Percentiles rank a stretch among this genome's conserved stretches.
Conservation (phyloP, 2,113 vertebrate genomes). For the Spilogale gracilis region DNA sequence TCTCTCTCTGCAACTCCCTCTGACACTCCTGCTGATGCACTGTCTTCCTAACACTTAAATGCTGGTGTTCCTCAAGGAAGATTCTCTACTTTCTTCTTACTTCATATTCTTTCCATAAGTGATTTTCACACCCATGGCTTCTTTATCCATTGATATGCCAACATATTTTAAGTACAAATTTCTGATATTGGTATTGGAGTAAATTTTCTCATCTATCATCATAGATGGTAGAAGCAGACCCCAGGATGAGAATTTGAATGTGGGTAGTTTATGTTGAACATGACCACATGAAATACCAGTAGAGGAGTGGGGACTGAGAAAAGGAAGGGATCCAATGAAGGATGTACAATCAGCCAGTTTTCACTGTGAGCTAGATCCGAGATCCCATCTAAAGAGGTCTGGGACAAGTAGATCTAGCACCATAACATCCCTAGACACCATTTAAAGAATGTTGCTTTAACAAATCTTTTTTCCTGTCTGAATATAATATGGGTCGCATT, state of each 20-base stretch:
- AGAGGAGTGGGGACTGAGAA: neutral
- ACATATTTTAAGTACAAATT: neutral
- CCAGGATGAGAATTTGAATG: neutral
- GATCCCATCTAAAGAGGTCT: neutral
- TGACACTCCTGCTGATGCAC: too few species aligned
- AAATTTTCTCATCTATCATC: too few species aligned
- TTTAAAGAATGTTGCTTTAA: neutral
- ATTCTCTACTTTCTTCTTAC: neutral
- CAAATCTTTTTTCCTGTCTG: neutral
- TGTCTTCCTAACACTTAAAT: neutral
- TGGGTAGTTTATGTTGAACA: constrained; percentile 30
- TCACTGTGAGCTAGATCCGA: neutral
- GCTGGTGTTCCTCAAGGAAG: neutral
- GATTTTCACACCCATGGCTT: neutral
- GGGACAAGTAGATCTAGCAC: neutral
- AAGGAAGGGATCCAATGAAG: neutral
- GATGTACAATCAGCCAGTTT: neutral
- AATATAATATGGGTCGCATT: neutral
- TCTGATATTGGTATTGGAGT: neutral
- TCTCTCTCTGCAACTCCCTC: neutral
- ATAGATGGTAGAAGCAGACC: neutral
- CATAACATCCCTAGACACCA: neutral
- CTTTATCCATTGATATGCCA: neutral
- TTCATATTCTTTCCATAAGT: neutral
- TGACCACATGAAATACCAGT: neutral